Base-by-base conservation (phyloP, 2,797 vertebrate genomes). In the Vultur gryphus region DNA sequence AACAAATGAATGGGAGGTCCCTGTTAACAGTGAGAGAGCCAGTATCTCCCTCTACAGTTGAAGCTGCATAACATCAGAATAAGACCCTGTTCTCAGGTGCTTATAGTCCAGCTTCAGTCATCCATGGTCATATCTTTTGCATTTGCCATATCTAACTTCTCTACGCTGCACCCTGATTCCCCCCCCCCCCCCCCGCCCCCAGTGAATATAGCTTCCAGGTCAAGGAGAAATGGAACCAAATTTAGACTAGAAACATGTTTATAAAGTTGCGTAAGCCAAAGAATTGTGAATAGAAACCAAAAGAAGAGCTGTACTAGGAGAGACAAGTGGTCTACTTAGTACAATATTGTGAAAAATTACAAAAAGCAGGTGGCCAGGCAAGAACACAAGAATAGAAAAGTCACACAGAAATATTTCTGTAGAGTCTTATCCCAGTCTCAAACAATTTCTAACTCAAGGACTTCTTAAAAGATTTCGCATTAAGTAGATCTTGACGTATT, bases 111-210 rank as follows among this genome's bases (percentile, higher is more conserved):
- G 16, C 10, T 55, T 84, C 48, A 82, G 26, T 20, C 49, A 64
- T 35, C 19, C 24, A 48, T 3, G 6, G 11, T 46, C 3, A 1
- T 25, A 76, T 8, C 8, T 70, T 76, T 44, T 37, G 6, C 26
- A 75, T 54, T 59, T 86, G 31, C 7, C 24, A 46, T 15, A 41
- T 35, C 7, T 73, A 71, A 75, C 7, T 55, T 51, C 39, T 64
- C 18, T 49, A 49, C 2, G 3, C 5, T 65, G 19, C 3, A 6
- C 10, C 11, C 7, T 24, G 9, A 4, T 17, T 7, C 3, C 4
- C 18, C 2, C 49, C 26, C 14, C 6, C 25, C 7, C 2, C 8
- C 15, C 2, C 5, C 5, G 6, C 3, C 10, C 29, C 13, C 25
- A 57, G 23, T 64, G 43, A 87, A 64, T 29, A 75, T 4, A 67